Evolutionary conservation across 2,113 vertebrate species (phyloP).

Genomic region (Sinocyclocheilus maitianheensis): DNA sequence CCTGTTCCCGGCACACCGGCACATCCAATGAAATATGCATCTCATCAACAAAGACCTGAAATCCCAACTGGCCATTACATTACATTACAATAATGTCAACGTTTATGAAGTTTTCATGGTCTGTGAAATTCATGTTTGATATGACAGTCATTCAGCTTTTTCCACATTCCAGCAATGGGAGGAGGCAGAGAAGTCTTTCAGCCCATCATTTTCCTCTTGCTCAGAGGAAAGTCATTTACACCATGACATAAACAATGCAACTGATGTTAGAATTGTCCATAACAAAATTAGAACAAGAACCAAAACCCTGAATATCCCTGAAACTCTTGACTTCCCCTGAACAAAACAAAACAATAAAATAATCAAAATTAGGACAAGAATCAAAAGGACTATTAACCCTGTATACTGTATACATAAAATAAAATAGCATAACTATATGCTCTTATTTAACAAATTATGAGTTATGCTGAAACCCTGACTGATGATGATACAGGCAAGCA

Average conservation of each 20-base stretch:
- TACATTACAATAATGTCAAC: background rate
- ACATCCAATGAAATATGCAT: background rate
- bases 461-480: background rate
- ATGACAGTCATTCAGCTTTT: slow-evolving; percentile 22
- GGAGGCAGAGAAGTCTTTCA: slow-evolving; percentile 14
- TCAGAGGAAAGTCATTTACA: slow-evolving; percentile 9
- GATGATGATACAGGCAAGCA: slow-evolving; percentile 18
- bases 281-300: background rate
- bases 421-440: background rate
- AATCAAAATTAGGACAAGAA: background rate
- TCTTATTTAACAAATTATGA: background rate
- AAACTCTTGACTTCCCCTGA: background rate
- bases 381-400: background rate
- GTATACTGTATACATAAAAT: background rate
- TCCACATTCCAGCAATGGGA: slow-evolving; percentile 49
- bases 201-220: background rate
- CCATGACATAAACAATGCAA: slow-evolving; percentile 43
- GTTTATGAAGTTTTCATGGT: background rate
- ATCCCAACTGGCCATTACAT: background rate
- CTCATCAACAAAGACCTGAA: background rate
- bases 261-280: background rate
- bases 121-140: background rate
- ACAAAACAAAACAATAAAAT: too few relatives aligned
- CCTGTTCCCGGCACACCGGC: background rate
- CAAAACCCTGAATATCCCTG: background rate